Evolutionary conservation across 2,888 invertebrate genomes (phyloP).

Genomic region (Agonopterix subpropinquella): DNA sequence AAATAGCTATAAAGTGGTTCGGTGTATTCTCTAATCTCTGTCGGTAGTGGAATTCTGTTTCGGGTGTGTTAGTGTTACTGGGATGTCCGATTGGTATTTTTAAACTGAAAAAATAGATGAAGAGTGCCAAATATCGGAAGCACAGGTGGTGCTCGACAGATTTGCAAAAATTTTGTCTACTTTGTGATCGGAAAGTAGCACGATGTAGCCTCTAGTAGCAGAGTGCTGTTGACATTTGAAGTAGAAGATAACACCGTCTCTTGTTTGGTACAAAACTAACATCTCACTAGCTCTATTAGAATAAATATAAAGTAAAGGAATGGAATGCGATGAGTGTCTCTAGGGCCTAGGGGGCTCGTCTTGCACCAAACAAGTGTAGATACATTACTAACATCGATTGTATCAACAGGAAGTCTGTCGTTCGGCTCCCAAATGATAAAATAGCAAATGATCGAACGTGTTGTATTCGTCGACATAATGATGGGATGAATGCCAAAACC

Average conservation of each 20-base stretch:
- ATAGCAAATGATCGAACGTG: conserved; percentile 45
- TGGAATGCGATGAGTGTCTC: conserved; percentile 12
- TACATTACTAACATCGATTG: conserved; percentile 57
- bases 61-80: conserved; percentile 28
- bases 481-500: conserved; percentile 30
- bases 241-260: conserved; percentile 34
- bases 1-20: conserved; percentile 27
- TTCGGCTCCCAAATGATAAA: conserved; percentile 72
- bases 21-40: conserved; percentile 27
- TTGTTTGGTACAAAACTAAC: conserved; percentile 28
- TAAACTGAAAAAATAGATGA: conserved; percentile 49
- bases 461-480: conserved; percentile 28
- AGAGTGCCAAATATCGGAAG: conserved; percentile 70
- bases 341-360: conserved; percentile 12
- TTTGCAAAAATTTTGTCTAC: conserved; percentile 63
- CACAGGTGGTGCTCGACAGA: conserved; percentile 68
- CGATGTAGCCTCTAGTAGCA: conserved; percentile 40
- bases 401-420: conserved; percentile 44
- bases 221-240: conserved; percentile 33
- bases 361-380: conserved; percentile 34
- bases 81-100: conserved; percentile 36
- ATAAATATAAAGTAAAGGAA: conserved; percentile 4
- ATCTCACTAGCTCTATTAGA: conserved; percentile 9
- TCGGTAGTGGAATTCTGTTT: conserved; percentile 30
- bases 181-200: conserved; percentile 50